Base-by-base conservation (phyloP, 1,140 invertebrate genomes). In the Saxidomus purpurata region DNA sequence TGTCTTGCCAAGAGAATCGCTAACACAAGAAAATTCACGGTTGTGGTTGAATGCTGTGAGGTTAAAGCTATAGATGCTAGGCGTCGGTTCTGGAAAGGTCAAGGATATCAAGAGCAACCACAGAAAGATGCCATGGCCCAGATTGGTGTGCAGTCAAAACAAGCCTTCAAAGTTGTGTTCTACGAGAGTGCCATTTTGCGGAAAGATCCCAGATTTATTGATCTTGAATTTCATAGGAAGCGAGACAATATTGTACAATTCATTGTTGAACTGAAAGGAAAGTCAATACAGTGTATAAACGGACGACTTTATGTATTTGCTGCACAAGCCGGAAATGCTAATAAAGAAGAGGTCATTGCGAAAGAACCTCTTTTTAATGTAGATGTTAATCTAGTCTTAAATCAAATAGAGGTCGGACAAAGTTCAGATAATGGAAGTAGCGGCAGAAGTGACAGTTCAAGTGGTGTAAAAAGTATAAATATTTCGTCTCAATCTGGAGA, bases 271-370 rank as follows among this genome's bases (percentile, higher is more conserved):
- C 85, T 87, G 0, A 87, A 87, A 47, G 85, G 85, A 34, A 87
- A 79, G 74, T 22, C 52, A 28, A 76, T 87, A 38, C 85, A 87
- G 55, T 87, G 38, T 38, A 87, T 87, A 59, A 87, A 77, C 31
- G 69, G 85, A 22, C 71, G 85, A 17, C 74, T 87, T 36, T 85
- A 40, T 52, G 28, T 87, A 11, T 76, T 61, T 11, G 28, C 17
- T 1, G 52, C 34, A 47, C 34, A 55, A 17, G 55, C 25, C 0
- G 31, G 49, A 1, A 67, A 3, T 34, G 71, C 38, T 8, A 77
- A 63, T 36, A 55, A 38, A 34, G 47, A n/a, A 22, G 49, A 77
- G 3, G 34, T 34, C 43, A 22, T 19, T 34, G n/a, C 19, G 28
- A 38, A 52, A 34, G 28, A 87, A 38, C 85, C 2, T 22, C 19